These are phyloP conservation scores for Platysternon megacephalum DNA, from an alignment of 2,113 vertebrate species.

Conservation along the genomic window DNA sequence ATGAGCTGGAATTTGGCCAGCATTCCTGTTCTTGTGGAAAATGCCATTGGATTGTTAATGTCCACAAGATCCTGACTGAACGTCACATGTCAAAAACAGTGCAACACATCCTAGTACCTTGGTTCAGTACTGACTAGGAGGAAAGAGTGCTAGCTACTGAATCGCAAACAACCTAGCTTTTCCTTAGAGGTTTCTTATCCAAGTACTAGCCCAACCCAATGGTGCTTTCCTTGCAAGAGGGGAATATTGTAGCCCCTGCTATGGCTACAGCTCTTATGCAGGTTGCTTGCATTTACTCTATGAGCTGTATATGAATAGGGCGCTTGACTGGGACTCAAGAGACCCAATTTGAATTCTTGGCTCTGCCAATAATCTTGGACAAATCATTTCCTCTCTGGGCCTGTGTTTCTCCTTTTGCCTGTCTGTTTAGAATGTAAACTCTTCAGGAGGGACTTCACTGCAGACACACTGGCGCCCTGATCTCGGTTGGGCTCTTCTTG, in stretches of 20 bases:
- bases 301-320: not conserved
- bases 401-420: not conserved
- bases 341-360: not conserved
- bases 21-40: not conserved
- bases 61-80: not conserved
- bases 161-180: not conserved
- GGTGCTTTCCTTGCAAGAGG: not conserved
- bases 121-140: not conserved
- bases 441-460: not conserved
- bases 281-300: not conserved
- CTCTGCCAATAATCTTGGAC: not conserved
- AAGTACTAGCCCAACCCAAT: not conserved
- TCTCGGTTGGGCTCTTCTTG: not conserved
- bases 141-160: not conserved
- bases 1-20: not conserved
- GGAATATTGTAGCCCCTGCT: not conserved
- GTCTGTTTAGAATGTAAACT: not conserved
- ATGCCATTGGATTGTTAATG: not conserved
- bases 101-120: not conserved
- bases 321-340: not conserved
- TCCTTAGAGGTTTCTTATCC: not conserved
- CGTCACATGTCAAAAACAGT: not conserved
- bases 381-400: not conserved
- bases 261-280: not conserved
- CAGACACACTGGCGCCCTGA: no score